Evolutionary conservation across 2,888 invertebrate genomes (phyloP).

Genomic region (Margaritifera margaritifera): DNA sequence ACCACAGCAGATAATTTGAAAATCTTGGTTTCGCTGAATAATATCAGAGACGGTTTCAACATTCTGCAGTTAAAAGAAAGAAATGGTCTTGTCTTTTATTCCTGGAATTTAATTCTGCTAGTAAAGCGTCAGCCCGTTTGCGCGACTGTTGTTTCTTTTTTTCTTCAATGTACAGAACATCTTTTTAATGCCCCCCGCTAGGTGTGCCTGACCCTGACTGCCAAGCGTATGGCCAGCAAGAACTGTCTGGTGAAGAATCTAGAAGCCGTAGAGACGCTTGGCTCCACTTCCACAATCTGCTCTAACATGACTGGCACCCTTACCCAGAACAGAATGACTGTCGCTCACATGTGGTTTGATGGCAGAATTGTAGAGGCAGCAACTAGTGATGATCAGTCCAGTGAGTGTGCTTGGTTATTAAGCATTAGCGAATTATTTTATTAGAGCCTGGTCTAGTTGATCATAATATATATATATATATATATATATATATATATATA

Average conservation of each 20-base stretch:
- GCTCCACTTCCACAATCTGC: constrained; percentile 98
- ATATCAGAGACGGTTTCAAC: too few species aligned
- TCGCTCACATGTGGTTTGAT: constrained; percentile 99
- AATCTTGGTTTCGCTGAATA: too few species aligned
- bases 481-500: too few species aligned
- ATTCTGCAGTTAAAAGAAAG: too few species aligned
- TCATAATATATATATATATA: too few species aligned
- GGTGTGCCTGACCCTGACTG: constrained; percentile 95
- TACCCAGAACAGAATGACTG: constrained; percentile 99
- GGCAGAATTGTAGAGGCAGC: constrained; percentile 99
- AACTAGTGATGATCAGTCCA: constrained; percentile 98
- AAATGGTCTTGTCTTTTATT: too few species aligned
- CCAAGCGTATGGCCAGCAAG: constrained; percentile 99
- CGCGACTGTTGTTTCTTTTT: too few species aligned
- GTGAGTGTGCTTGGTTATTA: constrained; percentile 60
- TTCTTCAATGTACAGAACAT: too few species aligned
- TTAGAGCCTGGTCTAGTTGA: neutral
- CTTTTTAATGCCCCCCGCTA: constrained; percentile 27
- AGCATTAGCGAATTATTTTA: neutral
- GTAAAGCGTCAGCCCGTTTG: too few species aligned
- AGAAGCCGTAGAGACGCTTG: constrained; percentile 98
- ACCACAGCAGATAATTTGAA: too few species aligned
- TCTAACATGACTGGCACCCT: constrained; percentile 98
- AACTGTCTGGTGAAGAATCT: constrained; percentile 99
- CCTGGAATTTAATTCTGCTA: too few species aligned